phyloP scores from a whole-genome alignment of 2,888 invertebrate genomes.

The Sialis lutaria region DNA sequence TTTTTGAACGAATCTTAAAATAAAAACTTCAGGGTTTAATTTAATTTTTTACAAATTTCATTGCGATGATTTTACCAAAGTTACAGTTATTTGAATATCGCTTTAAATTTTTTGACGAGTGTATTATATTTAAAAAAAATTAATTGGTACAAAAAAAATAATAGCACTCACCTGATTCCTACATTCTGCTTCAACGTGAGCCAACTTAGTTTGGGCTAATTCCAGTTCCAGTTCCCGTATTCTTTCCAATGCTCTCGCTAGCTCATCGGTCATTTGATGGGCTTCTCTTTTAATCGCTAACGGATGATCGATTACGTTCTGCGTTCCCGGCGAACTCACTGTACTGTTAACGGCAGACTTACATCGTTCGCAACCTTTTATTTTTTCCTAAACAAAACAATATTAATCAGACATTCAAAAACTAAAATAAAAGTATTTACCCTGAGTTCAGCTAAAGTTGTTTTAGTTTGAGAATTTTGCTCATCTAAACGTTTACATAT shows the following conservation, averaged over 20 bases:
- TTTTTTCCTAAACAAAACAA: slow-evolving; percentile 21
- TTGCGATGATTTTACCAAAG: too few species aligned
- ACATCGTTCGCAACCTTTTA: slow-evolving; percentile 27
- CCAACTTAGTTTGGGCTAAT: slow-evolving; percentile 89
- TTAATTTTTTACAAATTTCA: too few species aligned
- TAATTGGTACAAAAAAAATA: not conserved
- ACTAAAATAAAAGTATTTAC: slow-evolving; percentile 25
- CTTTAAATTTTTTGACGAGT: not conserved
- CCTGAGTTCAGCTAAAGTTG: slow-evolving; percentile 42
- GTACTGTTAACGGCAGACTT: slow-evolving; percentile 18
- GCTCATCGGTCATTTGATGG: slow-evolving; percentile 16
- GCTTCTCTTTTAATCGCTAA: not conserved
- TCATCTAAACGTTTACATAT: slow-evolving; percentile 76
- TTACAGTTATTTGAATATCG: not conserved
- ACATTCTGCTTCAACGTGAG: slow-evolving; percentile 93
- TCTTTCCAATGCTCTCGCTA: slow-evolving; percentile 40
- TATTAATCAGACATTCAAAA: not conserved
- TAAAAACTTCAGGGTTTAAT: too few species aligned
- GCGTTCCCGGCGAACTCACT: not conserved
- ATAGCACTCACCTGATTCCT: slow-evolving; percentile 58
- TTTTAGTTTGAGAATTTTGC: slow-evolving; percentile 50
- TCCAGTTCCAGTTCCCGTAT: slow-evolving; percentile 87
- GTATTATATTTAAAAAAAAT: too few species aligned
- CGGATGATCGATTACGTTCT: slow-evolving; percentile 1
- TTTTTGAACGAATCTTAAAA: too few species aligned